Evolutionary conservation across 2,797 vertebrate genomes (phyloP), one percentile per base, ranked within the genome.

Genomic region (Coreius guichenoti): DNA sequence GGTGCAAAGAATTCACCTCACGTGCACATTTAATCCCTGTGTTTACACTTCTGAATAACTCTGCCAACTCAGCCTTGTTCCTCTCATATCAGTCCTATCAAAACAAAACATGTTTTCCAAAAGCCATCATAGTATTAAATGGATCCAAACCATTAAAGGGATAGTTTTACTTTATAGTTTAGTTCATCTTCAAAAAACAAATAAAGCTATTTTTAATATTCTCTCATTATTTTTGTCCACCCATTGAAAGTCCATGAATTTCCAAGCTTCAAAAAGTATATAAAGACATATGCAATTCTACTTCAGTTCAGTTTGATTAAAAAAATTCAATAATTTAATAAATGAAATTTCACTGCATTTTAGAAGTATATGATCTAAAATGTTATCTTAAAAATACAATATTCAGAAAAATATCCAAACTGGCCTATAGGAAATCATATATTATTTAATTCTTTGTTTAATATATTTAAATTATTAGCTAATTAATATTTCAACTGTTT

Each of bases 81-180:
- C 51, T 3, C 43, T 33, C 43, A 0, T 75, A 83, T 76, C 58
- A 36, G 58, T 51, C 58, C 31, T n/a, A 65, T 49, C 56, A 74
- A 54, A 83, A 75, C 82, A 83, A 51, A 75, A 76, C 72, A 21
- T 49, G 58, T 83, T 83, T 67, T 75, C 31, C 72, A 76, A 54
- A 83, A 51, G 61, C 45, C 9, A 76, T 21, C 58, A 43, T 5
- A 26, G 2, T 29, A 21, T 31, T 26, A 67, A 54, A 51, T 29
- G 23, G 45, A 67, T 29, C 13, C 43, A 54, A 33, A n/a, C 4
- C 5, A 33, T 49, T 61, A 17, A 74, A 82, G 29, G 29, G 47
- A 75, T 6, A 13, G 17, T 21, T 11, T 43, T 39, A 39, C 2
- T 43, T 43, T 9, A 43, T 43, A 43, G 8, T 43, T 43, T 43